phyloP scores from a whole-genome alignment of 92 coral and sea anemone species.

The Paramuricea clavata region DNA sequence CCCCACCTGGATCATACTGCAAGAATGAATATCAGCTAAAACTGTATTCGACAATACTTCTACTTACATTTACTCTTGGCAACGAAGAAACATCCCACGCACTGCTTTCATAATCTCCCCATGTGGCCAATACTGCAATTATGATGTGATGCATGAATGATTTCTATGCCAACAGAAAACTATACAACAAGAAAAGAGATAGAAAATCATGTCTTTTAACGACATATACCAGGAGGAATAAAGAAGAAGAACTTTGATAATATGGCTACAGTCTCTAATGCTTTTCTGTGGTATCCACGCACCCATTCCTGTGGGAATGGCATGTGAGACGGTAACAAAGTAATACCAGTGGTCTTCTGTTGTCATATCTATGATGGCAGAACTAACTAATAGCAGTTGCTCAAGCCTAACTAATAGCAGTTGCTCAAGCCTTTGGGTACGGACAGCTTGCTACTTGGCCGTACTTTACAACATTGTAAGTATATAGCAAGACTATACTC shows the following conservation, averaged over 20 bases:
- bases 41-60: too few species aligned
- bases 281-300: background rate
- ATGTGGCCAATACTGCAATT: slow-evolving; percentile 17
- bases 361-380: background rate
- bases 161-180: slow-evolving; percentile 15
- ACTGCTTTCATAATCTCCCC: background rate
- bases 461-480: slow-evolving; percentile 21
- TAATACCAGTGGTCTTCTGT: background rate
- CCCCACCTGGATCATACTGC: too few species aligned
- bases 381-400: background rate
- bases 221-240: background rate
- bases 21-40: too few species aligned
- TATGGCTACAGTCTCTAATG: background rate
- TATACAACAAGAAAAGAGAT: background rate
- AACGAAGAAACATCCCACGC: slow-evolving; percentile 17
- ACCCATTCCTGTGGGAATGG: background rate
- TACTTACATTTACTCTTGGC: background rate
- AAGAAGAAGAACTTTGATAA: background rate
- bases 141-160: background rate
- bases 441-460: slow-evolving; percentile 1
- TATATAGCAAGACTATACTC: too few species aligned
- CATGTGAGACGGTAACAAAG: background rate
- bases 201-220: background rate
- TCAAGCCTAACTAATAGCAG: too few species aligned
- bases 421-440: slow-evolving; percentile 10